A percentile compares a stretch with the other conserved stretches of the same genome.
Evolutionary conservation across 2,888 invertebrate genomes (phyloP).

Genomic region (Acrocera orbiculus): DNA sequence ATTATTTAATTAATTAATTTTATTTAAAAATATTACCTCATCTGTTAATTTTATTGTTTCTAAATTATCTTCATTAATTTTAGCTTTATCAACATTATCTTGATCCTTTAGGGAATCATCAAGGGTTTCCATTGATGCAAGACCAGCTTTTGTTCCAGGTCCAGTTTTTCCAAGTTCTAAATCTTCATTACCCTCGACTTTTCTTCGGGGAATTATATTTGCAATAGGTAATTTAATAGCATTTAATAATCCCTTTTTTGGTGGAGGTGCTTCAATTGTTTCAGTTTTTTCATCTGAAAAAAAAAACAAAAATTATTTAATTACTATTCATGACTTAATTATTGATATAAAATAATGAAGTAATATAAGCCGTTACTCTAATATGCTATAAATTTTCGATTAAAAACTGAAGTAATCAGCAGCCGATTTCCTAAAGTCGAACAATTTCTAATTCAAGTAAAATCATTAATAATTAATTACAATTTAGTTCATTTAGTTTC

Average conservation of each 20-base stretch:
- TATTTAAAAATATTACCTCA: too few relatives aligned
- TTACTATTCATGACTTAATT: too few relatives aligned
- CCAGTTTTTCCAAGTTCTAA: slow-evolving; percentile 37
- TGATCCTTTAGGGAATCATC: slow-evolving; percentile 52
- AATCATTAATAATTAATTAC: too few relatives aligned
- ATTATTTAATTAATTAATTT: slow-evolving; percentile 8
- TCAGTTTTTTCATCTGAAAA: slow-evolving; percentile 6
- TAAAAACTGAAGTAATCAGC: too few relatives aligned
- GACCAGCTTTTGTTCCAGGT: slow-evolving; percentile 43
- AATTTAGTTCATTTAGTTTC: too few relatives aligned
- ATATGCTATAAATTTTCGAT: too few relatives aligned
- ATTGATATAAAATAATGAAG: too few relatives aligned
- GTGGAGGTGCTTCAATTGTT: slow-evolving; percentile 19
- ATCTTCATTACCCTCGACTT: slow-evolving; percentile 31
- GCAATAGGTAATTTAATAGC: slow-evolving; percentile 46
- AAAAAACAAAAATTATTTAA: too few relatives aligned
- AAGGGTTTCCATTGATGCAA: slow-evolving; percentile 67
- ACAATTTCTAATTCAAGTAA: too few relatives aligned
- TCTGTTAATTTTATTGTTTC: slow-evolving; percentile 47
- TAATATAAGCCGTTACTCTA: too few relatives aligned
- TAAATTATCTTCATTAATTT: slow-evolving; percentile 45
- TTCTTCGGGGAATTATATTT: slow-evolving; percentile 38
- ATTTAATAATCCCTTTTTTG: slow-evolving; percentile 37
- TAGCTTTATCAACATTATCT: slow-evolving; percentile 29
- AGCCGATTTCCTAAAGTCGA: too few relatives aligned